These are phyloP conservation scores for Rhynchophorus ferrugineus DNA, from an alignment of 1,140 invertebrate genomes.

Conservation along the genomic window DNA sequence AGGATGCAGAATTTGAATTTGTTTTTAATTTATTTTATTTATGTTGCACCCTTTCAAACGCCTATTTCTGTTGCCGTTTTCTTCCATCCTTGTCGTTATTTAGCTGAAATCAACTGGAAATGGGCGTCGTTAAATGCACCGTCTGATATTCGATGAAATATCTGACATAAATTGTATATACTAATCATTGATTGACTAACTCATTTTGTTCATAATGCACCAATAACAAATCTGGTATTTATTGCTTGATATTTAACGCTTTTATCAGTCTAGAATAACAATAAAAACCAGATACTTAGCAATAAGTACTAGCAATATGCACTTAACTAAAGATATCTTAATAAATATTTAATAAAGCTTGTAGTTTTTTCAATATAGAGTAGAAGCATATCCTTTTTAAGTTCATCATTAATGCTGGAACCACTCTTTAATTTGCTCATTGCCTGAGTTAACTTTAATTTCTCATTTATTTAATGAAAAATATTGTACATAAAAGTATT, in stretches of 20 bases:
- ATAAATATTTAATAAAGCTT: not conserved
- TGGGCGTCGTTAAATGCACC: too few relatives aligned
- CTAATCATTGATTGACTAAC: constrained; percentile 6
- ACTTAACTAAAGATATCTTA: not conserved
- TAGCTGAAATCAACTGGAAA: too few relatives aligned
- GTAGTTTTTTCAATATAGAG: constrained; percentile 3
- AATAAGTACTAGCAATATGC: not conserved
- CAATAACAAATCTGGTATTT: constrained; percentile 11
- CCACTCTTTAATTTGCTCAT: too few relatives aligned
- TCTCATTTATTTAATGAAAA: too few relatives aligned
- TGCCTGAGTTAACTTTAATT: too few relatives aligned
- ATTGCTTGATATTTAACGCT: constrained; percentile 1
- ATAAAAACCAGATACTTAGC: constrained; percentile 12
- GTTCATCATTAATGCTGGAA: too few relatives aligned
- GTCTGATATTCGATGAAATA: too few relatives aligned
- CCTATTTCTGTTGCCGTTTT: too few relatives aligned
- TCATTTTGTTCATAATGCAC: constrained; percentile 2
- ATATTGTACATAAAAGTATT: too few relatives aligned
- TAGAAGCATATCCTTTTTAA: not conserved
- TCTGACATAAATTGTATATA: constrained; percentile 8
- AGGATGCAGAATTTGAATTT: constrained; percentile 20
- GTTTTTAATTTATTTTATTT: too few relatives aligned
- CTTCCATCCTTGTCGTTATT: too few relatives aligned
- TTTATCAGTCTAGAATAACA: not conserved
- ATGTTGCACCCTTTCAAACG: too few relatives aligned